A percentile compares a stretch with the other conserved stretches of the same genome.
Conservation (phyloP, 2,797 vertebrate genomes). For the Sebastes reedi region DNA sequence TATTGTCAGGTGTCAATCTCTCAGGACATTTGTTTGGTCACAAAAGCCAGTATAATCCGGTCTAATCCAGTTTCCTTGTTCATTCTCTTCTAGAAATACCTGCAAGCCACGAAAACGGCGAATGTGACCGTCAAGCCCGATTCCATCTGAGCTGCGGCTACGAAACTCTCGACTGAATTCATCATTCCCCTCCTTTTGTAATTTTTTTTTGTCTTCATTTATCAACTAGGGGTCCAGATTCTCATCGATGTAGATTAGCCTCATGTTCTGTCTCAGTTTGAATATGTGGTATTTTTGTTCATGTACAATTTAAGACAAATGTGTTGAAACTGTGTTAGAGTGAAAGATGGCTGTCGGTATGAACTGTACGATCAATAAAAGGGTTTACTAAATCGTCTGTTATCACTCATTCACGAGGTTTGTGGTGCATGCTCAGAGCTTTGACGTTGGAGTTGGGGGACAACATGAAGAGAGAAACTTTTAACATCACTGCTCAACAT, state of each 20-base stretch:
- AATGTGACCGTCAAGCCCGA: not conserved
- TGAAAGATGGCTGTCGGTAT: not conserved
- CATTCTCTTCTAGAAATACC: slow-evolving; percentile 51
- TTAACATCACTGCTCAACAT: not conserved
- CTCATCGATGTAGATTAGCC: not conserved
- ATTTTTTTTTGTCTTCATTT: slow-evolving; percentile 1
- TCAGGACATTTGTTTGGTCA: too few relatives aligned
- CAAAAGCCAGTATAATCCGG: not conserved
- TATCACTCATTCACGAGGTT: not conserved
- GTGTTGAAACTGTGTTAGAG: not conserved
- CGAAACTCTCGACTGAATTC: not conserved
- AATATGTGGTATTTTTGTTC: not conserved
- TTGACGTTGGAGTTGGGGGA: not conserved
- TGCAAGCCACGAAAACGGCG: not conserved
- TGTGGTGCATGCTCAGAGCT: not conserved
- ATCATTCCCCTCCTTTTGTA: slow-evolving; percentile 1
- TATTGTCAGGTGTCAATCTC: not conserved
- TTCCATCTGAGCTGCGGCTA: not conserved
- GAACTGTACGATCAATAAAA: slow-evolving; percentile 18
- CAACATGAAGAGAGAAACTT: not conserved
- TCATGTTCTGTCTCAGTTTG: not conserved
- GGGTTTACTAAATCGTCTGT: not conserved
- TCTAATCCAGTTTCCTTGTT: not conserved
- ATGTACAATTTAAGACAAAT: not conserved
- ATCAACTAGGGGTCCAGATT: slow-evolving; percentile 43